Conservation (phyloP, 2,113 vertebrate genomes). For the Pseudorasbora parva region DNA sequence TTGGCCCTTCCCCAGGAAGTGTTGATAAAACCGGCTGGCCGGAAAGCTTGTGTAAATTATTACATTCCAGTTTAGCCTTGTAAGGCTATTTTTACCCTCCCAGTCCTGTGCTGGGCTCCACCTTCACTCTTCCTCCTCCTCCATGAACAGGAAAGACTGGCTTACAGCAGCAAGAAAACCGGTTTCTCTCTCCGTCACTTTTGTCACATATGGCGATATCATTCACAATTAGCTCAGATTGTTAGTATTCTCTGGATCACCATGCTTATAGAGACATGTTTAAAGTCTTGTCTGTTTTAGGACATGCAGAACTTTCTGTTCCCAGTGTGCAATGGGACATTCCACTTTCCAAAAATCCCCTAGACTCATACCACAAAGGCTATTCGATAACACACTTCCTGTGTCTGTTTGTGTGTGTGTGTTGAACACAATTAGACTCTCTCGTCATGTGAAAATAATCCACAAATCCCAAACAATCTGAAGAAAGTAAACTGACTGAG, state of each 20-base stretch:
- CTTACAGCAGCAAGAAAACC: background rate
- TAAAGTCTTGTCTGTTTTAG: background rate
- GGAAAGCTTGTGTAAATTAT: slow-evolving; percentile 70
- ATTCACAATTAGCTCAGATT: background rate
- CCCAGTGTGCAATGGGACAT: background rate
- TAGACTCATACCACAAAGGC: background rate
- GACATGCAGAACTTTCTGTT: background rate
- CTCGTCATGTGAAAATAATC: slow-evolving; percentile 4
- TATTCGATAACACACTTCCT: background rate
- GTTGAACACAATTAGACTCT: background rate
- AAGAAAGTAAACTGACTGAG: background rate
- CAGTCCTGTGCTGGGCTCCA: slow-evolving; percentile 48
- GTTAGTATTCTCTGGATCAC: background rate
- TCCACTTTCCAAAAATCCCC: slow-evolving; percentile 8
- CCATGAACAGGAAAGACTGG: slow-evolving; percentile 58
- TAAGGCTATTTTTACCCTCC: slow-evolving; percentile 68
- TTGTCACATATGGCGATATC: background rate
- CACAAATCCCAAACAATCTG: background rate
- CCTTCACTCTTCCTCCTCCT: slow-evolving; percentile 54
- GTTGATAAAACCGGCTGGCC: slow-evolving; percentile 70
- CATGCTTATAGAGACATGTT: background rate
- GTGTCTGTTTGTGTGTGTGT: slow-evolving; percentile 11
- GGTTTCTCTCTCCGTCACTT: background rate
- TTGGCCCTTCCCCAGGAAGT: slow-evolving; percentile 62
- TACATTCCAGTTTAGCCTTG: slow-evolving; percentile 69